Percentiles rank a stretch among this genome's conserved stretches.
Evolutionary conservation across 2,888 invertebrate genomes (phyloP).

Genomic region (Aspidiotus rigidus): DNA sequence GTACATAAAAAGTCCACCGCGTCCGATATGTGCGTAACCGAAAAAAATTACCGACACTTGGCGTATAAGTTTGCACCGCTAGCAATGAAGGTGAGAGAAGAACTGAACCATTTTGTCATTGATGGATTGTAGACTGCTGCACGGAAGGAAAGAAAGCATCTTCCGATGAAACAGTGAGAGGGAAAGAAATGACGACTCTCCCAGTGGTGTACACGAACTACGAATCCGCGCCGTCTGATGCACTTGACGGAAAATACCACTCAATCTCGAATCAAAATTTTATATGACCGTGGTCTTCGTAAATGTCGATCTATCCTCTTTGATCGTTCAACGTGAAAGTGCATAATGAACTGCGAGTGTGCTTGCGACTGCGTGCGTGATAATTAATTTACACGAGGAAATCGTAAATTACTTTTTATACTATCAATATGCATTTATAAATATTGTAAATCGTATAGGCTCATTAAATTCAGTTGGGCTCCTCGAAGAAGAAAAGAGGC

Average conservation of each 20-base stretch:
- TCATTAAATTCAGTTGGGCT: no score
- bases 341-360: not conserved
- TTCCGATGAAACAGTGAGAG: not conserved
- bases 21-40: no score
- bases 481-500: no score
- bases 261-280: not conserved
- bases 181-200: not conserved
- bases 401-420: no score
- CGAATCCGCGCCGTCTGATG: not conserved
- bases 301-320: not conserved
- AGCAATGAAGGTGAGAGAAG: not conserved
- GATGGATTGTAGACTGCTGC: slow-evolving; percentile 4
- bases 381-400: no score
- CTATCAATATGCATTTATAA: no score
- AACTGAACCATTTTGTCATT: slow-evolving; percentile 1
- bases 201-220: not conserved
- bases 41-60: not conserved
- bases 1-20: no score
- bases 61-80: not conserved
- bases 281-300: not conserved
- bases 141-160: slow-evolving; percentile 2
- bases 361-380: no score
- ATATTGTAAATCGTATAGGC: no score
- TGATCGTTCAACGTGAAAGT: not conserved
- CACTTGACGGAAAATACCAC: slow-evolving; percentile 1